These are phyloP conservation scores for Hipparchia sbordonii DNA, from an alignment of 2,888 invertebrate genomes.

Conservation along the genomic window DNA sequence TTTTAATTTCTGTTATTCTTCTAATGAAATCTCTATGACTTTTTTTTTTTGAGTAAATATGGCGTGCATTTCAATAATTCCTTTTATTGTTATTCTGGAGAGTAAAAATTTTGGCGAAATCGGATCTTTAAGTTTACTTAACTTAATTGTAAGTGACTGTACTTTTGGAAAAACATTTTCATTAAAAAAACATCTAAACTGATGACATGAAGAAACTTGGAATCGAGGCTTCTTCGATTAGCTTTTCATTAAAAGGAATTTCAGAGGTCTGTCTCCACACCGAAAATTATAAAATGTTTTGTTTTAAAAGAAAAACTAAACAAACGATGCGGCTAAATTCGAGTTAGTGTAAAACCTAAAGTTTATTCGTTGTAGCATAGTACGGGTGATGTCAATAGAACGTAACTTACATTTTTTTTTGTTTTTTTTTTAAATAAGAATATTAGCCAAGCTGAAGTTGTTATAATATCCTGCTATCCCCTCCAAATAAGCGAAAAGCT, in stretches of 20 bases:
- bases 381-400: no score
- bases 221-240: background rate
- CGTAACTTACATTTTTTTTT: no score
- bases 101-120: background rate
- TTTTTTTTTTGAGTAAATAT: no score
- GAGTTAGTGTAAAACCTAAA: background rate
- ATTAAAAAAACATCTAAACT: background rate
- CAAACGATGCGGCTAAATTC: background rate
- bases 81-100: no score
- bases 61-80: no score
- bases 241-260: background rate
- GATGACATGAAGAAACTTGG: background rate
- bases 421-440: no score
- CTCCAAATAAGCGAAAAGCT: no score
- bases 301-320: background rate
- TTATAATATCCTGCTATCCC: no score
- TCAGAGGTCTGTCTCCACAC: background rate
- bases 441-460: no score
- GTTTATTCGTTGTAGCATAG: no score
- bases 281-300: background rate
- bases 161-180: background rate
- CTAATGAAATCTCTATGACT: no score
- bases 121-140: background rate
- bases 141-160: background rate
- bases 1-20: no score